These are phyloP conservation scores for Caerostris darwini DNA, from an alignment of 1,140 invertebrate genomes.

Conservation along the genomic window DNA sequence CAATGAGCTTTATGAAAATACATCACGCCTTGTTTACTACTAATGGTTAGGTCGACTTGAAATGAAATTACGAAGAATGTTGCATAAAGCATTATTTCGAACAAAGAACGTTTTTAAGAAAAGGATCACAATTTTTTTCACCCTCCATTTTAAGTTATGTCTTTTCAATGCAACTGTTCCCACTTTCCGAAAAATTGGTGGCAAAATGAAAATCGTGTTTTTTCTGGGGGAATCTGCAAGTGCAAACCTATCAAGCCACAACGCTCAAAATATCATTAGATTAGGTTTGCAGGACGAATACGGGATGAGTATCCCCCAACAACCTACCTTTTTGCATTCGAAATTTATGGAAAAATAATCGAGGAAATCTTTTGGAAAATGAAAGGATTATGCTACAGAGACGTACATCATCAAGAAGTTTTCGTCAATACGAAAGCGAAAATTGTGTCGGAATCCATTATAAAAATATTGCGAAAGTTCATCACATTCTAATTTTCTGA, in stretches of 20 bases:
- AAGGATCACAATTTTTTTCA: neutral
- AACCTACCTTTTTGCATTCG: neutral
- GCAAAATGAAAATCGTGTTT: neutral
- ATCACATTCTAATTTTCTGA: no score
- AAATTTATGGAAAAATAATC: neutral
- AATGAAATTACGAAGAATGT: conserved; percentile 25
- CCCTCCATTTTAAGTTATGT: neutral
- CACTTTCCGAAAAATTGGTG: neutral
- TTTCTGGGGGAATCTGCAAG: neutral
- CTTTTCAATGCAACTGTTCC: neutral
- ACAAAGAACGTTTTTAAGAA: neutral
- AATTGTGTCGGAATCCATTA: no score
- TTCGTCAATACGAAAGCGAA: neutral
- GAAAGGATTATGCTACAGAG: neutral
- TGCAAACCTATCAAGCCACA: neutral
- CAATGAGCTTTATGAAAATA: neutral
- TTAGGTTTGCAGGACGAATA: neutral
- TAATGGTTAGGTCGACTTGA: conserved; percentile 39
- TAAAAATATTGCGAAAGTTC: no score
- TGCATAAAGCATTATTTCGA: conserved; percentile 18
- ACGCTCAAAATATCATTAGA: conserved; percentile 12
- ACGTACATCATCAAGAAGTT: neutral
- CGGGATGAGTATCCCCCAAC: neutral
- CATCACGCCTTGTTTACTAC: conserved; percentile 44
- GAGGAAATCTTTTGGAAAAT: neutral